Conservation (phyloP, 2,797 vertebrate species). For the Artibeus jamaicensis region DNA sequence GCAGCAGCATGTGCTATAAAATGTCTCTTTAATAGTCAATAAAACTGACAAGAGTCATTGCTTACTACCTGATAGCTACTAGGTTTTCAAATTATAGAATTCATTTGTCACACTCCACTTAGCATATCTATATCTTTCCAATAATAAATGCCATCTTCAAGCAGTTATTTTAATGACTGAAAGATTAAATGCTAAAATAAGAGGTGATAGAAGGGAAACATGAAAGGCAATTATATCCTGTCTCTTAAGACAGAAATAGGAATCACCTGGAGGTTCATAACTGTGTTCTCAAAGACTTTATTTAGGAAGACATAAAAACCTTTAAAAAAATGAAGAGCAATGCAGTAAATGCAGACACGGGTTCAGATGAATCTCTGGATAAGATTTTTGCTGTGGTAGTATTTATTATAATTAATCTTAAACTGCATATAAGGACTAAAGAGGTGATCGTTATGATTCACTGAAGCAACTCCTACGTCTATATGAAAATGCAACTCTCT, state of each 20-base stretch:
- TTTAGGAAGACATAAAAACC: slow-evolving; percentile 10
- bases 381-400: not conserved
- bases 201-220: slow-evolving; percentile 57
- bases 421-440: not conserved
- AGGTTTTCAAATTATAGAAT: slow-evolving; percentile 78
- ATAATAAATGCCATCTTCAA: slow-evolving; percentile 65
- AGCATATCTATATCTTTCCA: slow-evolving; percentile 71
- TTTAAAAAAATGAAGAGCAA: not conserved
- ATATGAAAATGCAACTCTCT: not conserved
- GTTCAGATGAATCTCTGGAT: not conserved
- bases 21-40: slow-evolving; percentile 73
- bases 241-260: slow-evolving; percentile 37
- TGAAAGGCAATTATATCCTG: slow-evolving; percentile 57
- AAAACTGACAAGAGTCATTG: slow-evolving; percentile 69
- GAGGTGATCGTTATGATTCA: not conserved
- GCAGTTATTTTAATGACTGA: slow-evolving; percentile 77
- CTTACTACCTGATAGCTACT: slow-evolving; percentile 65
- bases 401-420: slow-evolving; percentile 16
- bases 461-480: not conserved
- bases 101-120: slow-evolving; percentile 79
- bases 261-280: slow-evolving; percentile 3
- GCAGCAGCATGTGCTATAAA: slow-evolving; percentile 51
- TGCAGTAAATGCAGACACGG: not conserved
- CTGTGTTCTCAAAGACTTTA: slow-evolving; percentile 32
- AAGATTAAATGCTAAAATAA: slow-evolving; percentile 74